phyloP scores from a whole-genome alignment of 2,888 invertebrate genomes.

The Podotricha telesiphe region DNA sequence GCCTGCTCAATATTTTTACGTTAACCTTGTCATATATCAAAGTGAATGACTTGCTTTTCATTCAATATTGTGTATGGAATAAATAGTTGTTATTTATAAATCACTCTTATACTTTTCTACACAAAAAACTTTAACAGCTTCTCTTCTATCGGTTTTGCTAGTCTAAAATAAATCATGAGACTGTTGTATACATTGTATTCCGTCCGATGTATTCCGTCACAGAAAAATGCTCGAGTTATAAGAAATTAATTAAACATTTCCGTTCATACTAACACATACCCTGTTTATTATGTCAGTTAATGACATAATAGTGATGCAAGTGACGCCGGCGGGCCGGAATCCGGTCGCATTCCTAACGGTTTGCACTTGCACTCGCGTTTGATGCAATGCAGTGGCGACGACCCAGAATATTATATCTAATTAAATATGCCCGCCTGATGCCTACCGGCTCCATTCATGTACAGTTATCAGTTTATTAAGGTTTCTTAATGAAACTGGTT shows the following conservation, averaged over 20 bases:
- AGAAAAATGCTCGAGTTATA: background rate
- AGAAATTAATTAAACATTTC: slow-evolving; percentile 1
- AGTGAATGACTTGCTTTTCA: background rate
- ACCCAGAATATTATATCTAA: slow-evolving; percentile 50
- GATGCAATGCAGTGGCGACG: slow-evolving; percentile 57
- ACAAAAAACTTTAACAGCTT: too few species aligned
- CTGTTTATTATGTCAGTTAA: slow-evolving; percentile 60
- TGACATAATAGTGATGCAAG: slow-evolving; percentile 72
- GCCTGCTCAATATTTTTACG: background rate
- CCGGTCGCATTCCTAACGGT: slow-evolving; percentile 77
- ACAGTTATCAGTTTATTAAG: slow-evolving; percentile 41
- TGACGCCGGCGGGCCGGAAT: slow-evolving; percentile 68
- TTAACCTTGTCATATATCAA: background rate
- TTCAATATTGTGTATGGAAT: background rate
- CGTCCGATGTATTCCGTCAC: too few species aligned
- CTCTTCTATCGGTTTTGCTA: too few species aligned
- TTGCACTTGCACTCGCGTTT: slow-evolving; percentile 67
- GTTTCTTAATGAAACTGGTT: slow-evolving; percentile 16
- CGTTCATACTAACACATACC: slow-evolving; percentile 12
- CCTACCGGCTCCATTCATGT: slow-evolving; percentile 49
- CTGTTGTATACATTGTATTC: too few species aligned
- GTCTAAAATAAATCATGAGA: background rate
- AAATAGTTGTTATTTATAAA: background rate
- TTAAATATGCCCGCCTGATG: slow-evolving; percentile 48
- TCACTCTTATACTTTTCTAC: background rate